A percentile compares a stretch with the other conserved stretches of the same genome.
Evolutionary conservation across 92 coral and sea anemone species (phyloP).

Genomic region (Phenganax subtilis): DNA sequence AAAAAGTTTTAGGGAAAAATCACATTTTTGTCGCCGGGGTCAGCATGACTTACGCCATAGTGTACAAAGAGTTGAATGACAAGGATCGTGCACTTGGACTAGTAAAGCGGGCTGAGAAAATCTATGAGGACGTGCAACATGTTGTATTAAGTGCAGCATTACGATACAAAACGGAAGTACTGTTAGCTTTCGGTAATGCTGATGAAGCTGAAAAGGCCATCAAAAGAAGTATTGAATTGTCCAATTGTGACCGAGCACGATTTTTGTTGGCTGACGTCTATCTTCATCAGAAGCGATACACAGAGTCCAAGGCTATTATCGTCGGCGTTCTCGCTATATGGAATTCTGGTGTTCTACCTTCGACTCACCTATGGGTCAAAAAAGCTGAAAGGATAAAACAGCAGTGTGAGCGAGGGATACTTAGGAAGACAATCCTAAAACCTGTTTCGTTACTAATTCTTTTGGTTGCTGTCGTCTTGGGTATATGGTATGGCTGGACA

Average conservation of each 20-base stretch:
- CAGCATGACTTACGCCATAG: conserved; percentile 69
- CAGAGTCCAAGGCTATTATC: conserved; percentile 49
- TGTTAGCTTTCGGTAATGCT: too few relatives aligned
- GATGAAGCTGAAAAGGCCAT: neutral
- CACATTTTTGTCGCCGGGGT: conserved; percentile 71
- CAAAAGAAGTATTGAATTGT: conserved; percentile 24
- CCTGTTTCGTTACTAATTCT: neutral
- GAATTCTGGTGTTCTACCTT: conserved; percentile 4
- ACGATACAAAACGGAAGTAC: too few relatives aligned
- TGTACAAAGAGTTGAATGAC: conserved; percentile 53
- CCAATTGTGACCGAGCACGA: conserved; percentile 16
- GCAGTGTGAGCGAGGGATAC: neutral
- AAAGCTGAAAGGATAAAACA: neutral
- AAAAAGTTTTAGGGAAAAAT: conserved; percentile 57
- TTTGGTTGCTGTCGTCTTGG: neutral
- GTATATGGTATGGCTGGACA: neutral
- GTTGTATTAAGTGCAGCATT: neutral
- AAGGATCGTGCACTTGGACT: conserved; percentile 51
- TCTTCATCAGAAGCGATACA: conserved; percentile 47
- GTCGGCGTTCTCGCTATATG: conserved; percentile 44
- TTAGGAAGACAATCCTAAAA: neutral
- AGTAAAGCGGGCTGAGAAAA: conserved; percentile 57
- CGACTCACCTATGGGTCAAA: conserved; percentile 2
- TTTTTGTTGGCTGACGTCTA: conserved; percentile 53
- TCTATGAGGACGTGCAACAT: conserved; percentile 5